A percentile compares a stretch with the other conserved stretches of the same genome.
Conservation (phyloP, 2,797 vertebrate species). For the Eupleurogrammus muticus region DNA sequence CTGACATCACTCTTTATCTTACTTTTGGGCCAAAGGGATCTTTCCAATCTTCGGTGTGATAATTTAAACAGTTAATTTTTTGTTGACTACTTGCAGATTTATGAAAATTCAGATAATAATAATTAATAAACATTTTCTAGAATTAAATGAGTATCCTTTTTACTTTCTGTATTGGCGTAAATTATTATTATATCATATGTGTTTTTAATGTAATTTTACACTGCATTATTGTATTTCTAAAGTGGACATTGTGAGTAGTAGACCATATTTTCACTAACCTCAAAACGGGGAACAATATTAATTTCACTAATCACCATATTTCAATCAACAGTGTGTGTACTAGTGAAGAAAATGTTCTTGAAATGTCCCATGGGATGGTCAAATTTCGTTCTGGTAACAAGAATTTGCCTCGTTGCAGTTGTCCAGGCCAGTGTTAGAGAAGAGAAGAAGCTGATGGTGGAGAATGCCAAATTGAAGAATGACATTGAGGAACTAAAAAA, state of each 20-base stretch:
- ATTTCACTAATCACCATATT: conserved; percentile 9
- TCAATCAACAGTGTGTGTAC: not conserved
- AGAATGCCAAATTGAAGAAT: conserved; percentile 95
- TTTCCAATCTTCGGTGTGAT: conserved; percentile 1
- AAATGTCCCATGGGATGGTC: conserved; percentile 16
- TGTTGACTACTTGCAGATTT: not conserved
- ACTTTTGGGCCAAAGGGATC: not conserved
- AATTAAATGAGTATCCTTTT: not conserved
- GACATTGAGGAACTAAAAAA: conserved; percentile 94
- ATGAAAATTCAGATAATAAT: conserved; percentile 9
- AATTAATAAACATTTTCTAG: no score
- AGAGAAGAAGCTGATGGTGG: conserved; percentile 97
- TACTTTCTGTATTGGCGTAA: not conserved
- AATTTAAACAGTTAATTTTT: conserved; percentile 2
- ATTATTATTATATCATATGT: not conserved
- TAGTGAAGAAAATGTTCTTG: conserved; percentile 17
- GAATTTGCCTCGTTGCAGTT: conserved; percentile 77
- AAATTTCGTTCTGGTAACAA: conserved; percentile 36
- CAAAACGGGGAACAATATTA: not conserved
- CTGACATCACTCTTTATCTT: not conserved
- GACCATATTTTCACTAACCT: not conserved
- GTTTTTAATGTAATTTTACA: conserved; percentile 3
- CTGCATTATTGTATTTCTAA: not conserved
- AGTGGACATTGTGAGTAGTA: not conserved
- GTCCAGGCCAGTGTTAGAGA: conserved; percentile 93